Conservation (phyloP, 2,888 invertebrate species). For the Tenthredo mesomela region DNA sequence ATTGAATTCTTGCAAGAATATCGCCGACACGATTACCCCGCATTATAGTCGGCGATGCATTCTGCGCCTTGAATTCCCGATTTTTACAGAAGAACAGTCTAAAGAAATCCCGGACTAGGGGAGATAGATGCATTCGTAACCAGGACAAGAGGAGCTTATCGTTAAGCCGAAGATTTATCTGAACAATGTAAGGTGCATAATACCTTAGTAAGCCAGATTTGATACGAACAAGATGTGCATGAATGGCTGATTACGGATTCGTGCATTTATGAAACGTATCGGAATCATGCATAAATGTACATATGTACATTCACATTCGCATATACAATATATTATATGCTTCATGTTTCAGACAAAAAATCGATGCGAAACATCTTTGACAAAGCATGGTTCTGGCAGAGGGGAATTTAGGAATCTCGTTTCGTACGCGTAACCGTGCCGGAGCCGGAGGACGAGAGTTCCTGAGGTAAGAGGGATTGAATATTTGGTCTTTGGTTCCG, state of each 20-base stretch:
- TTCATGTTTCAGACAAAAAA: not conserved
- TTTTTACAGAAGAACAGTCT: not conserved
- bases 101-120: not conserved
- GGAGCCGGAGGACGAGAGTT: not conserved
- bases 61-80: too few relatives aligned
- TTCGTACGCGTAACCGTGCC: conserved; percentile 11
- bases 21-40: not conserved
- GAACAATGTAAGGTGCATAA: not conserved
- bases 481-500: conserved; percentile 24
- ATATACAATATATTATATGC: not conserved
- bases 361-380: conserved; percentile 37
- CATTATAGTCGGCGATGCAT: not conserved
- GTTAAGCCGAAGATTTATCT: not conserved
- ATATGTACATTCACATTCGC: not conserved
- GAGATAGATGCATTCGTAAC: not conserved
- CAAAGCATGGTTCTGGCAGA: conserved; percentile 1
- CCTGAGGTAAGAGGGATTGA: not conserved
- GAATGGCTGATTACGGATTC: not conserved
- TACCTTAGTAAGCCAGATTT: not conserved
- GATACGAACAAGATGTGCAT: not conserved
- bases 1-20: not conserved
- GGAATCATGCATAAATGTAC: not conserved
- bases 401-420: conserved; percentile 15
- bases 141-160: not conserved
- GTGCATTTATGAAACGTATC: not conserved